Percentiles rank a stretch among this genome's conserved stretches.
These are phyloP conservation scores for Pyrocephalus nanus DNA, from an alignment of 2,797 vertebrate species.

Conservation along the genomic window DNA sequence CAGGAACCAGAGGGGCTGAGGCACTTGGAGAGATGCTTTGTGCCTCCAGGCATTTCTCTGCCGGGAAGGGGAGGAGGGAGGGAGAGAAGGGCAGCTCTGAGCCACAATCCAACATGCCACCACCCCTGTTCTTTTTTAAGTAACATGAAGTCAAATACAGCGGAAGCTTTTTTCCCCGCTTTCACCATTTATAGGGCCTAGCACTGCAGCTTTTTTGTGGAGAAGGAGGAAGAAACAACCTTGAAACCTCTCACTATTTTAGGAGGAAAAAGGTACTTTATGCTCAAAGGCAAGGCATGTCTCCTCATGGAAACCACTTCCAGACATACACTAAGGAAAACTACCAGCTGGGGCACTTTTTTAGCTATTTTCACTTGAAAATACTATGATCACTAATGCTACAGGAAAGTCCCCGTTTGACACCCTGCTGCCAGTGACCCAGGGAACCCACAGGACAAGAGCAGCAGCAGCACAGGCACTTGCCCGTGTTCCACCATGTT, in stretches of 20 bases:
- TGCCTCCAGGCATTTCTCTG: not conserved
- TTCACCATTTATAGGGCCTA: not conserved
- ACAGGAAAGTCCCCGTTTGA: not conserved
- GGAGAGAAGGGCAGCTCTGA: not conserved
- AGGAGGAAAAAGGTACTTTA: not conserved
- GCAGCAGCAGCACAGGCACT: not conserved
- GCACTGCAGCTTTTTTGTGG: not conserved
- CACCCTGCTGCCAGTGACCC: not conserved
- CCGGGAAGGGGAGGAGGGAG: not conserved
- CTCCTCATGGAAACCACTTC: not conserved
- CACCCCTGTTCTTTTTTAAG: not conserved
- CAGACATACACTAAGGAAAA: not conserved
- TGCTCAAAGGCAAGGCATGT: not conserved
- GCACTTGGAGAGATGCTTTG: not conserved
- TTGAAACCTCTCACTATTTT: not conserved
- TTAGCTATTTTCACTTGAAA: not conserved
- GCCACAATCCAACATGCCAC: not conserved
- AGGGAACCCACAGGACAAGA: not conserved
- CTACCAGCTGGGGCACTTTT: not conserved
- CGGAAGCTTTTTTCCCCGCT: not conserved
- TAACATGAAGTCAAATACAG: not conserved
- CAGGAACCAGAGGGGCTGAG: not conserved
- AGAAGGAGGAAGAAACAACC: not conserved
- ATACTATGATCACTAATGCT: not conserved
- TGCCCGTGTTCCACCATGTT: fast-evolving